Evolutionary conservation across 2,797 vertebrate genomes (phyloP).

Genomic region (Sebastes variabilis): DNA sequence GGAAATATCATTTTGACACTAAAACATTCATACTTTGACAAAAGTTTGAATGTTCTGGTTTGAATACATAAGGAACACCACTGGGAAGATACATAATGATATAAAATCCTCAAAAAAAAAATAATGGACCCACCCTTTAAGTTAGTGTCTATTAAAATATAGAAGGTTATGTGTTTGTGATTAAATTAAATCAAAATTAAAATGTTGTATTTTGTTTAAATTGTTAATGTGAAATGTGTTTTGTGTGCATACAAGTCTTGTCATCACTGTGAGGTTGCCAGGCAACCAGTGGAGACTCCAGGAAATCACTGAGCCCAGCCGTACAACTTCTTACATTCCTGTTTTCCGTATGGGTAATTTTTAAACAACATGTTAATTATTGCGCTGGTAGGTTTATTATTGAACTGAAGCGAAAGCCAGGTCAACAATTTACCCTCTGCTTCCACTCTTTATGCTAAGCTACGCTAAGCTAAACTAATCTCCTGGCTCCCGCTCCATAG

Average conservation of each 20-base stretch:
- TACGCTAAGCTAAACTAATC: background rate
- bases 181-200: background rate
- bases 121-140: fast-evolving
- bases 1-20: too few relatives aligned
- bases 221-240: background rate
- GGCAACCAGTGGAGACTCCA: background rate
- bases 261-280: background rate
- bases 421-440: background rate
- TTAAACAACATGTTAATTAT: background rate
- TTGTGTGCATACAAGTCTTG: background rate
- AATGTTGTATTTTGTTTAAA: background rate
- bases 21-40: too few relatives aligned
- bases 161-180: background rate
- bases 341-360: background rate
- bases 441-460: background rate
- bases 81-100: too few relatives aligned
- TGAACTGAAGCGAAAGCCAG: background rate
- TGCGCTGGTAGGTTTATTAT: background rate
- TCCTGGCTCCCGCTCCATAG: background rate
- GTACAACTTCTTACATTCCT: background rate
- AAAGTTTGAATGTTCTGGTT: too few relatives aligned
- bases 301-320: background rate
- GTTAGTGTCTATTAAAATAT: background rate
- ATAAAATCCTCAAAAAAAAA: background rate
- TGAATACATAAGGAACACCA: too few relatives aligned